A percentile compares a stretch with the other conserved stretches of the same genome.
phyloP scores from a whole-genome alignment of 2,888 invertebrate genomes.

The Acronicta aceris region DNA sequence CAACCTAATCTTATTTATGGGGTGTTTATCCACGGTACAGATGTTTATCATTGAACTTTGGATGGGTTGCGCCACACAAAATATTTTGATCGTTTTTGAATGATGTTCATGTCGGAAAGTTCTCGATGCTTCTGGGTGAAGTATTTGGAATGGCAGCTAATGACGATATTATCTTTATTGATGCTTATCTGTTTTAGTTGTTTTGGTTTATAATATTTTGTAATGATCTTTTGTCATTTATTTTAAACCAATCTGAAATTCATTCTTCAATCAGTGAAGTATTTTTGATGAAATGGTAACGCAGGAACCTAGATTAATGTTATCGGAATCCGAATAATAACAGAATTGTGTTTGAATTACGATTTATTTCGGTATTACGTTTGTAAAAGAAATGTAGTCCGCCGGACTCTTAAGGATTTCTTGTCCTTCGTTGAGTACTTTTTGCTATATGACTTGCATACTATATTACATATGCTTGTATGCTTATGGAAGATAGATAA shows the following conservation, averaged over 20 bases:
- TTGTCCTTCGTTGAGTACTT: no score
- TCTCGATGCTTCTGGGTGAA: conserved; percentile 11
- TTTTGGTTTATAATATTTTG: conserved; percentile 13
- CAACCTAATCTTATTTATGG: conserved; percentile 57
- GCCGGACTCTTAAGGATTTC: no score
- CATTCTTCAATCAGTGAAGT: no score
- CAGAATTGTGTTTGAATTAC: no score
- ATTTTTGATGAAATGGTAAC: no score
- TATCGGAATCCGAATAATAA: no score
- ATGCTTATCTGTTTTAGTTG: conserved; percentile 39
- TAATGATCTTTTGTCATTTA: background rate
- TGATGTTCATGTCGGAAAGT: conserved; percentile 17
- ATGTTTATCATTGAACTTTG: conserved; percentile 46
- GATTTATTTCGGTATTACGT: no score
- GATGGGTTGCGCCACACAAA: conserved; percentile 38
- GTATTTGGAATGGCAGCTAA: conserved; percentile 34
- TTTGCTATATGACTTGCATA: no score
- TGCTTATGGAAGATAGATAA: no score
- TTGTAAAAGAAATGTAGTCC: no score
- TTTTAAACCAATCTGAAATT: background rate
- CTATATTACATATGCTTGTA: no score
- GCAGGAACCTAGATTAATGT: no score
- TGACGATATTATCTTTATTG: conserved; percentile 30
- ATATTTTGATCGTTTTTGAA: conserved; percentile 56
- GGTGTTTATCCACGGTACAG: conserved; percentile 54